Base-by-base conservation (phyloP, 2,113 vertebrate genomes). In the Cercocebus atys region DNA sequence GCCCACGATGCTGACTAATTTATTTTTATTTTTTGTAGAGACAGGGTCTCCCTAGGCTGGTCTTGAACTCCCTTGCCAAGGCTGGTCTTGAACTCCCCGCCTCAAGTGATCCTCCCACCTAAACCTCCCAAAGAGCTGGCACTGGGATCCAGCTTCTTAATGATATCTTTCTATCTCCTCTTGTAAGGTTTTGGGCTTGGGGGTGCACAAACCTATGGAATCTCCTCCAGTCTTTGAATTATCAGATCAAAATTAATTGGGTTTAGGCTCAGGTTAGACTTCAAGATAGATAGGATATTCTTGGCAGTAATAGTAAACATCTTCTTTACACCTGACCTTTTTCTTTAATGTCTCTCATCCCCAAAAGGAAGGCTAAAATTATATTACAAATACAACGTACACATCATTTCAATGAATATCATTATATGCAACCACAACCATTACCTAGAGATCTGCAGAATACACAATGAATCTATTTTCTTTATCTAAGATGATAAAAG, bases 371-470 rank as follows among this genome's bases (percentile, higher is more conserved):
- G 32, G 81, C 30, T 50, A 89, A 90, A 94, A 66, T 22, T 87
- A 0, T 75, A 32, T 64, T 64, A 64, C 30, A 59, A 73, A 75
- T 55, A 75, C 47, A 83, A 78, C 2, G 70, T 13, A 84, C 6
- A 92, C 52, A 97, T 64, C 66, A 55, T 55, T 90, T 83, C 27
- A 75, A 73, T 79, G 9, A 78, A 96, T 88, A 96, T 94, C 18
- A 95, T 17, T 78, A 40, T 8, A 59, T n/a, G n/a, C 35, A 87
- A 78, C 8, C 25, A 96, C 4, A 32, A 66, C 68, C 22, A 88
- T 72, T 11, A 90, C 47, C 25, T 50, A 84, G 45, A 84, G 27
- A 70, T 59, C 14, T 79, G 35, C 20, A 95, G 50, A 83, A 3
- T 47, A 50, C 16, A 73, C 1, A 91, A 5, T 35, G 2, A 57